Base-by-base conservation (phyloP, 2,797 vertebrate species). In the Aldrovandia affinis region DNA sequence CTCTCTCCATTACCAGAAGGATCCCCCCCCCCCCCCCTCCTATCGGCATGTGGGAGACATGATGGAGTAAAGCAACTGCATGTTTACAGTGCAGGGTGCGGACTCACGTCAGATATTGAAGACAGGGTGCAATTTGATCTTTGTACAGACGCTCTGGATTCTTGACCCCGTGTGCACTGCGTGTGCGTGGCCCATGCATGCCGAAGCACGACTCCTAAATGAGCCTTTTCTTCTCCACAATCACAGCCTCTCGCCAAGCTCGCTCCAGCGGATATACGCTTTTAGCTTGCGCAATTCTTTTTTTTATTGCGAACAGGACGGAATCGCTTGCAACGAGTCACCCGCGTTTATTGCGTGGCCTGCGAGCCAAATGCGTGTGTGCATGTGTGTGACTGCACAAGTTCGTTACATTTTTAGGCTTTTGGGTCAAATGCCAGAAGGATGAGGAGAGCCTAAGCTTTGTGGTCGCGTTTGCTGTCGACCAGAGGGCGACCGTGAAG, bases 41-140 rank as follows among this genome's bases (percentile, higher is more conserved):
- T 44, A 52, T 54, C 80, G 54, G 54, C 44, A 50, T 79, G 79
- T 52, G 80, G 75, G 54, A 70, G n/a, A 80, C 73, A 59, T 85
- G 77, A 83, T 8, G 44, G 83, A 65, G 50, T 65, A 44, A 59
- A 81, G 42, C 77, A 86, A 52, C 85, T 80, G 63, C 57, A 36
- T 30, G 65, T 78, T 28, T 54, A 33, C n/a, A 54, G 44, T 25
- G 5, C 15, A 42, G 28, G 47, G 28, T n/a, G 47, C 65, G 59
- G 73, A 50, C 50, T 30, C 83, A n/a, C 77, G 2, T 80, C 78
- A 84, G 78, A 81, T 44, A 57, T 59, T 57, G 47, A 36, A 81
- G 83, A 84, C 61, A n/a, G 61, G 63, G 30, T 68, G 52, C 22
- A 59, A 68, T 42, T 75, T 30, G 77, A 78, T 54, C 77, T 18